Percentiles rank a stretch among this genome's conserved stretches.
Evolutionary conservation across 2,797 vertebrate genomes (phyloP).

Genomic region (Harpagifer antarcticus): DNA sequence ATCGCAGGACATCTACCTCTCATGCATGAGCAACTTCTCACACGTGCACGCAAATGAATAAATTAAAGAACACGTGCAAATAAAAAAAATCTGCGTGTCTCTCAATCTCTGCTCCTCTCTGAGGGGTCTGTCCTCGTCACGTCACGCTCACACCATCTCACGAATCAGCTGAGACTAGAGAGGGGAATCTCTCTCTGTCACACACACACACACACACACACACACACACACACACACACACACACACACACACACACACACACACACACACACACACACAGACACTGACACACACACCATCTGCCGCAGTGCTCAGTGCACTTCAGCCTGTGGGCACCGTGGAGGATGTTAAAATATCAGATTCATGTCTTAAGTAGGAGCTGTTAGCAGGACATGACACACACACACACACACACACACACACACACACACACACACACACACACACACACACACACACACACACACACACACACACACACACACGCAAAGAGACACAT

Average conservation of each 20-base stretch:
- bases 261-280: constrained; percentile 16
- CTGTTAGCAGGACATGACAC: too few relatives aligned
- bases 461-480: too few relatives aligned
- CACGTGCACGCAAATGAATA: neutral
- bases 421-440: too few relatives aligned
- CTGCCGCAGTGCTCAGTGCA: constrained; percentile 40
- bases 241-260: constrained; percentile 10
- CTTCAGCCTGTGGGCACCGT: constrained; percentile 49
- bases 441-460: too few relatives aligned
- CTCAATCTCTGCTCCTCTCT: neutral
- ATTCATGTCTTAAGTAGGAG: too few relatives aligned
- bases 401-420: too few relatives aligned
- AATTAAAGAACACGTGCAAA: constrained; percentile 14
- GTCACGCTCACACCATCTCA: constrained; percentile 5
- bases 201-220: constrained; percentile 14
- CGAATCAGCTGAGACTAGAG: constrained; percentile 28
- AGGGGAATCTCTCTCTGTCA: neutral
- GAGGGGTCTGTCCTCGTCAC: neutral
- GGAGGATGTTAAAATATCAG: neutral
- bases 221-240: neutral
- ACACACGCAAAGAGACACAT: too few relatives aligned
- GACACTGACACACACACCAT: constrained; percentile 42
- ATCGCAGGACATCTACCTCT: constrained; percentile 6
- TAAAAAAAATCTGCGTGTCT: neutral
- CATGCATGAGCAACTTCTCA: neutral